These are phyloP conservation scores for Xestia ashworthii DNA, from an alignment of 2,888 invertebrate genomes.

Conservation along the genomic window DNA sequence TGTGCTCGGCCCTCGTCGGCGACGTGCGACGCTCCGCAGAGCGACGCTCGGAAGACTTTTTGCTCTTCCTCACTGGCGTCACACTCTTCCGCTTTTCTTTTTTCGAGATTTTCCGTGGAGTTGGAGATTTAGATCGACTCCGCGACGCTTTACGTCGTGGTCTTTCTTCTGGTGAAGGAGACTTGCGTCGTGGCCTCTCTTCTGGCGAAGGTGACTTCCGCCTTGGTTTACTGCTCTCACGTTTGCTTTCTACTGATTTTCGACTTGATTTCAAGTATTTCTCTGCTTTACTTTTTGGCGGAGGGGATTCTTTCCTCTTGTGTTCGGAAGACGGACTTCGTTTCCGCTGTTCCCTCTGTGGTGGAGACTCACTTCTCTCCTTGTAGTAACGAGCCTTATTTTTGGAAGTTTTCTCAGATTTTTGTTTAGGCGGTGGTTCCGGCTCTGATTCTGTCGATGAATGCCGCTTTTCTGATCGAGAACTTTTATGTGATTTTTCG, in stretches of 20 bases:
- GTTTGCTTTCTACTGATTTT: conserved; percentile 74
- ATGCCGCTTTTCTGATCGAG: conserved; percentile 71
- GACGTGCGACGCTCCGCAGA: conserved; percentile 70
- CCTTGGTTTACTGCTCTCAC: conserved; percentile 70
- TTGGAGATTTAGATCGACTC: conserved; percentile 79
- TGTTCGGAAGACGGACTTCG: conserved; percentile 76
- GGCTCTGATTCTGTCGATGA: conserved; percentile 80
- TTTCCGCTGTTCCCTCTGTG: conserved; percentile 69
- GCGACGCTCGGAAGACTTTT: conserved; percentile 73
- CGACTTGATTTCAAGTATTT: conserved; percentile 72
- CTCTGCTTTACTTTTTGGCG: conserved; percentile 72
- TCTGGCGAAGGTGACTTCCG: conserved; percentile 76
- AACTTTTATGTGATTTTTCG: conserved; percentile 77
- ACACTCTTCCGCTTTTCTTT: conserved; percentile 75
- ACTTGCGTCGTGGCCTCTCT: conserved; percentile 69
- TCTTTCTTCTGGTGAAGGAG: conserved; percentile 67
- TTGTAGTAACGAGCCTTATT: conserved; percentile 75
- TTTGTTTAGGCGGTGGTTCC: conserved; percentile 75
- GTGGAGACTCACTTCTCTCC: conserved; percentile 69
- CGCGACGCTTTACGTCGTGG: conserved; percentile 53
- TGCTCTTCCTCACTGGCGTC: conserved; percentile 73
- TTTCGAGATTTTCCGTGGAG: conserved; percentile 73
- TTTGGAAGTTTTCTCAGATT: conserved; percentile 70
- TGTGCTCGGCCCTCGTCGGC: conserved; percentile 67
- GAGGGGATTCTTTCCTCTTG: conserved; percentile 74